A percentile compares a stretch with the other conserved stretches of the same genome.
phyloP scores from a whole-genome alignment of 2,797 vertebrate species.

The Pangasius macronema region DNA sequence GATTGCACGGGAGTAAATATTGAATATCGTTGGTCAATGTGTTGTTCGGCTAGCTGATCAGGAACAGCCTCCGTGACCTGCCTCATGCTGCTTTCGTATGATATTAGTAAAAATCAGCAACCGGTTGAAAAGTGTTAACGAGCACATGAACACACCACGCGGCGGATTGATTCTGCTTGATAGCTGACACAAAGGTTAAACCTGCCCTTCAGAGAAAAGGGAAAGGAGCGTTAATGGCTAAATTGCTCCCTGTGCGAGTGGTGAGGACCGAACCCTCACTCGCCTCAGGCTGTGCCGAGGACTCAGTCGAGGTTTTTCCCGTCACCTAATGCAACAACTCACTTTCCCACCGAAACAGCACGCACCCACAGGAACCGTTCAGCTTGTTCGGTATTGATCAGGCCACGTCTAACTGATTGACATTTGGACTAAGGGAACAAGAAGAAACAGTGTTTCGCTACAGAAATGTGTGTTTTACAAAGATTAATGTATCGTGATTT shows the following conservation, averaged over 20 bases:
- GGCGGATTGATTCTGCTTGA: not conserved
- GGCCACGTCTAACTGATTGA: conserved; percentile 20
- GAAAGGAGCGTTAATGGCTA: conserved; percentile 16
- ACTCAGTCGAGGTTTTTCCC: conserved; percentile 36
- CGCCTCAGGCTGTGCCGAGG: conserved; percentile 45
- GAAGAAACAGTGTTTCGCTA: not conserved
- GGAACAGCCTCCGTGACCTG: not conserved
- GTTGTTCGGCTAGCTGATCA: not conserved
- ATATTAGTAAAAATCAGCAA: not conserved
- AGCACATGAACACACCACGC: not conserved
- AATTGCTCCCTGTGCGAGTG: conserved; percentile 34
- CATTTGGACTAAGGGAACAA: conserved; percentile 21
- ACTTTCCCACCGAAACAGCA: conserved; percentile 13
- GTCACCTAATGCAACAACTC: conserved; percentile 38
- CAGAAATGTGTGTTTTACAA: conserved; percentile 2
- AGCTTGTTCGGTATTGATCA: conserved; percentile 35
- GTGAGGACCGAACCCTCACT: conserved; percentile 33
- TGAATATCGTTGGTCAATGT: not conserved
- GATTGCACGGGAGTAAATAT: not conserved
- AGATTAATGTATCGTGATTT: conserved; percentile 11
- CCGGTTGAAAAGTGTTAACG: not conserved
- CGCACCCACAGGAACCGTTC: not conserved
- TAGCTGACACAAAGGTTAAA: conserved; percentile 8
- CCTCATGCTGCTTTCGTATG: conserved; percentile 6
- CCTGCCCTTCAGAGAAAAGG: not conserved